Evolutionary conservation across 2,797 vertebrate genomes (phyloP).

Genomic region (Pampus argenteus): DNA sequence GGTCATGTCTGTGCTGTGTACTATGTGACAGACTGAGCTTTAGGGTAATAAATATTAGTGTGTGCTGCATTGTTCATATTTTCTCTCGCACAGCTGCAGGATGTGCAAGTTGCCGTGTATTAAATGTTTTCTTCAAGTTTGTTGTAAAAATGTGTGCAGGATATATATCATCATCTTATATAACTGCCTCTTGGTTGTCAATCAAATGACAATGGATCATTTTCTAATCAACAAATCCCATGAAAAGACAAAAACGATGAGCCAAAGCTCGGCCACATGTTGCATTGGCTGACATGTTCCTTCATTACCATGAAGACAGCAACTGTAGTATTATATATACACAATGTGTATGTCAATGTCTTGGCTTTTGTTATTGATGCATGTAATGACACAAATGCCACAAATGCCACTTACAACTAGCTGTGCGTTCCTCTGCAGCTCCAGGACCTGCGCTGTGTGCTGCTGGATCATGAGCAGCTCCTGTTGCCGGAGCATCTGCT

Average conservation of each 20-base stretch:
- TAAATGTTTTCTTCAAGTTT: background rate
- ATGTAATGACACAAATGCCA: background rate
- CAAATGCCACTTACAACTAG: conserved; percentile 87
- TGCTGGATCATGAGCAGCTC: conserved; percentile 97
- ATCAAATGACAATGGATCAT: no score
- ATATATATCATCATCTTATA: background rate
- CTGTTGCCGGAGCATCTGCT: conserved; percentile 96
- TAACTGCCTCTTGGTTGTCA: no score
- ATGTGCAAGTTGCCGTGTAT: conserved; percentile 1
- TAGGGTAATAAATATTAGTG: conserved; percentile 5
- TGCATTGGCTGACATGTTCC: no score
- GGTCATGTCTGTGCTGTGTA: background rate
- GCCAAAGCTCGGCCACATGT: no score
- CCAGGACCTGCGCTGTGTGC: conserved; percentile 95
- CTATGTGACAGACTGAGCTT: conserved; percentile 2
- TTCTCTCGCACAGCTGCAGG: conserved; percentile 16
- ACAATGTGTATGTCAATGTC: no score
- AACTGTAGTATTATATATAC: no score
- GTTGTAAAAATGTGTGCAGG: background rate
- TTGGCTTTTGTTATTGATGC: background rate
- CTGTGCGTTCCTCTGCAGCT: conserved; percentile 94
- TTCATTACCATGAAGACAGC: no score
- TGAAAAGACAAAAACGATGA: no score
- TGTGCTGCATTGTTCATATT: conserved; percentile 25
- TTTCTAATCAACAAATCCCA: no score